These are phyloP conservation scores for Maccullochella peelii DNA, from an alignment of 2,113 vertebrate species.

Conservation along the genomic window DNA sequence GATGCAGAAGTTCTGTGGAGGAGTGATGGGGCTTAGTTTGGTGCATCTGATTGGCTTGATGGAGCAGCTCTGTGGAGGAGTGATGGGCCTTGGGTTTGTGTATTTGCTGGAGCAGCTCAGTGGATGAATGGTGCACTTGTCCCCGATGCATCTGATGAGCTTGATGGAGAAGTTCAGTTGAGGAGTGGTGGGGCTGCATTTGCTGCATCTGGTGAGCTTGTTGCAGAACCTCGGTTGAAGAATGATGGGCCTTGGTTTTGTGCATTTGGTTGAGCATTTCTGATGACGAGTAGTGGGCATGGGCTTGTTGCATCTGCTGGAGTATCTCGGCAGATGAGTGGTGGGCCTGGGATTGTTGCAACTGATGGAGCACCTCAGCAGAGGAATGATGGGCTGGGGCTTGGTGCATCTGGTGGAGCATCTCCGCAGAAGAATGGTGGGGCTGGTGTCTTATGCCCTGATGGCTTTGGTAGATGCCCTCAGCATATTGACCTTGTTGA, in stretches of 20 bases:
- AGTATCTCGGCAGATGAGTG: conserved; percentile 74
- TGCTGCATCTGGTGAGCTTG: conserved; percentile 74
- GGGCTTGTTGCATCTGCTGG: conserved; percentile 72
- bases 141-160: conserved; percentile 71
- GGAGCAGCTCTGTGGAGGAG: conserved; percentile 74
- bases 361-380: conserved; percentile 72
- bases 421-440: conserved; percentile 74
- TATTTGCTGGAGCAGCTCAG: conserved; percentile 75
- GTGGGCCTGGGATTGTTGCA: conserved; percentile 68
- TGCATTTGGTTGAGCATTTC: conserved; percentile 77
- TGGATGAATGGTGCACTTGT: conserved; percentile 73
- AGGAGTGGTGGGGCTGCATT: conserved; percentile 77
- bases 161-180: conserved; percentile 78
- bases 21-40: conserved; percentile 78
- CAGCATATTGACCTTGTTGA: conserved; percentile 68
- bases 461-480: conserved; percentile 78
- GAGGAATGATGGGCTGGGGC: conserved; percentile 69
- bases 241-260: conserved; percentile 72
- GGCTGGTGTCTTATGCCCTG: conserved; percentile 64
- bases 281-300: conserved; percentile 68
- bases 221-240: conserved; percentile 73
- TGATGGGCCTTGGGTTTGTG: conserved; percentile 69
- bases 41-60: conserved; percentile 72
- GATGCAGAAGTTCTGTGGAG: conserved; percentile 77
- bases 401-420: conserved; percentile 72